Evolutionary conservation across 2,797 vertebrate genomes (phyloP).

Genomic region (Melopsittacus undulatus): DNA sequence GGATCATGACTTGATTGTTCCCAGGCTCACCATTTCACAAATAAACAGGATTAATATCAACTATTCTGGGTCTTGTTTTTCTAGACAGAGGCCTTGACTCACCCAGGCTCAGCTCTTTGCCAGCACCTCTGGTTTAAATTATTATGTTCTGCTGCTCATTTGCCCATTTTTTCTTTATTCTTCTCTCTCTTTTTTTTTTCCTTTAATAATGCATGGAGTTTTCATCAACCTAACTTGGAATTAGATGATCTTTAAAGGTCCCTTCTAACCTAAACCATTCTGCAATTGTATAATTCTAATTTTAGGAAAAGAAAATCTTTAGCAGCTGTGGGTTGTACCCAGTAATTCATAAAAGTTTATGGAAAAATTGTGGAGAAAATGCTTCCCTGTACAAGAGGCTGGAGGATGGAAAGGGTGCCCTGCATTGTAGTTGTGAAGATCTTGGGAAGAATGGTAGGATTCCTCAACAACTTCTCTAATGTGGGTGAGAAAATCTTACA

Average conservation of each 20-base stretch:
- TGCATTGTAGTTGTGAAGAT: neutral
- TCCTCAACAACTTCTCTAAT: neutral
- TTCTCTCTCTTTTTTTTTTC: neutral
- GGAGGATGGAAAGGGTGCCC: neutral
- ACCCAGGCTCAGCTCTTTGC: neutral
- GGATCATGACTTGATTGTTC: neutral
- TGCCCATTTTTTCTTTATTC: neutral
- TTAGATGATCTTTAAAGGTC: neutral
- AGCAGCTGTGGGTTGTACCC: neutral
- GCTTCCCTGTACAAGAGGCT: neutral
- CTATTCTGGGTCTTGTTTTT: neutral
- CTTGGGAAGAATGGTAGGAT: neutral
- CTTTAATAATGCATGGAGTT: neutral
- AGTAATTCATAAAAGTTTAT: neutral
- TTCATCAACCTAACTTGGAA: neutral
- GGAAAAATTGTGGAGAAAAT: neutral
- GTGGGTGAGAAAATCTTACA: neutral
- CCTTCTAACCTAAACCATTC: neutral
- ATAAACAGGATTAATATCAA: neutral
- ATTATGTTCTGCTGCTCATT: neutral
- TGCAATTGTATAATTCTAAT: neutral
- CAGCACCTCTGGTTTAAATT: constrained; percentile 32
- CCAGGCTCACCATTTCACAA: neutral
- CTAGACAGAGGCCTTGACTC: neutral
- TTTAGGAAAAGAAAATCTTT: neutral